Evolutionary conservation across 2,888 invertebrate genomes (phyloP).

Genomic region (Drosophila birchii): DNA sequence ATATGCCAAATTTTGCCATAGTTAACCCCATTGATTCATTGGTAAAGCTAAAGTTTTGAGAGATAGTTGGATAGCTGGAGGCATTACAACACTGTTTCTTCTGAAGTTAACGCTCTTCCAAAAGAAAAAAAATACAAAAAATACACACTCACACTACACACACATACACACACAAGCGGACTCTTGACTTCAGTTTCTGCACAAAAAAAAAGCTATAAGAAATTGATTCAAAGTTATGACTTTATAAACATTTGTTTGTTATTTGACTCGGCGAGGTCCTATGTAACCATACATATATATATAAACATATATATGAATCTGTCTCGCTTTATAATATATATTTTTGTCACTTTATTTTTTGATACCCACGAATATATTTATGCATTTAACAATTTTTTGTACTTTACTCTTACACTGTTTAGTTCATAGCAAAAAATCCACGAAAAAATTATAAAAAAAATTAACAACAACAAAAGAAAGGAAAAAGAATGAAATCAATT

Average conservation of each 20-base stretch:
- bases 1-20: neutral
- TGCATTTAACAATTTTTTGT: constrained; percentile 23
- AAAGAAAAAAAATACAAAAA: neutral
- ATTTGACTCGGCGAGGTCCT: constrained; percentile 8
- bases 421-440: constrained; percentile 33
- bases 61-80: neutral
- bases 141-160: constrained; percentile 17
- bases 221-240: neutral
- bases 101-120: constrained; percentile 44
- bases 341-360: constrained; percentile 8
- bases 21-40: no score
- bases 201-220: constrained; percentile 2
- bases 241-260: constrained; percentile 23
- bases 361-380: constrained; percentile 13
- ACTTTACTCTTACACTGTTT: constrained; percentile 44
- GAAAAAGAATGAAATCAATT: constrained; percentile 7
- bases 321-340: constrained; percentile 4
- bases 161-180: constrained; percentile 27
- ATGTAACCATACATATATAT: constrained; percentile 3
- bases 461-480: no score
- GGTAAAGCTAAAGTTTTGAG: neutral
- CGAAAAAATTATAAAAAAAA: constrained; percentile 10
- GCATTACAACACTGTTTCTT: constrained; percentile 23
- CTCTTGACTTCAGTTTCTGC: constrained; percentile 19
- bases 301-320: neutral